phyloP scores from a whole-genome alignment of 2,113 vertebrate genomes.

The Geothlypis trichas region DNA sequence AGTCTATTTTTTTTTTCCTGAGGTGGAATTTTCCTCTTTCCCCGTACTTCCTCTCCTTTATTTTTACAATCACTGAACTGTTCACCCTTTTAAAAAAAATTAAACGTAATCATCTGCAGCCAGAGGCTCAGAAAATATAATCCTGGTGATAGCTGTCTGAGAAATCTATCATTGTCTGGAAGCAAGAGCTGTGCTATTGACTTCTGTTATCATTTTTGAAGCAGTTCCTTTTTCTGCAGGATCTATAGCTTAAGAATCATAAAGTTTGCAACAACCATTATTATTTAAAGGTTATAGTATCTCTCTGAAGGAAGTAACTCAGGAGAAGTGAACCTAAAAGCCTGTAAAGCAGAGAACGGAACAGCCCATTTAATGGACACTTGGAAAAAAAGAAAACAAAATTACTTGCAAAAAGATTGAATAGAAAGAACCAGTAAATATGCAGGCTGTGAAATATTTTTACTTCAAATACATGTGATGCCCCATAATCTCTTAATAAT shows the following conservation, averaged over 20 bases:
- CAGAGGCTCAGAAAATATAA: constrained; percentile 4
- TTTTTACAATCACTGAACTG: neutral
- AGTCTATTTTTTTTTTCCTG: neutral
- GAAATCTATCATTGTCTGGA: neutral
- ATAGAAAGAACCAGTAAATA: neutral
- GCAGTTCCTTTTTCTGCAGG: neutral
- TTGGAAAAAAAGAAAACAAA: neutral
- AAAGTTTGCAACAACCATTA: neutral
- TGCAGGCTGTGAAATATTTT: neutral
- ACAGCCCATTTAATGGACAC: neutral
- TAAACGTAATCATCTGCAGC: neutral
- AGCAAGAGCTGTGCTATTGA: neutral
- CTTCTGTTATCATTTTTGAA: neutral
- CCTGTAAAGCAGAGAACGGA: neutral
- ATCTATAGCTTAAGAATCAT: neutral
- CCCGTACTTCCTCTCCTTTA: neutral
- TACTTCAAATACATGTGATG: neutral
- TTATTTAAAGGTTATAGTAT: neutral
- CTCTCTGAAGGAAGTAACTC: neutral
- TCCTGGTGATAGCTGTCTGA: neutral
- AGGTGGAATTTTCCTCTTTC: neutral
- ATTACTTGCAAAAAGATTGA: neutral
- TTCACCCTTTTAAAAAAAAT: neutral
- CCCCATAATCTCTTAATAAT: neutral
- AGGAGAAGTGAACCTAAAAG: neutral